Evolutionary conservation across 1,140 invertebrate genomes (phyloP), one percentile per base, ranked within the genome.

Genomic region (Varroa destructor): DNA sequence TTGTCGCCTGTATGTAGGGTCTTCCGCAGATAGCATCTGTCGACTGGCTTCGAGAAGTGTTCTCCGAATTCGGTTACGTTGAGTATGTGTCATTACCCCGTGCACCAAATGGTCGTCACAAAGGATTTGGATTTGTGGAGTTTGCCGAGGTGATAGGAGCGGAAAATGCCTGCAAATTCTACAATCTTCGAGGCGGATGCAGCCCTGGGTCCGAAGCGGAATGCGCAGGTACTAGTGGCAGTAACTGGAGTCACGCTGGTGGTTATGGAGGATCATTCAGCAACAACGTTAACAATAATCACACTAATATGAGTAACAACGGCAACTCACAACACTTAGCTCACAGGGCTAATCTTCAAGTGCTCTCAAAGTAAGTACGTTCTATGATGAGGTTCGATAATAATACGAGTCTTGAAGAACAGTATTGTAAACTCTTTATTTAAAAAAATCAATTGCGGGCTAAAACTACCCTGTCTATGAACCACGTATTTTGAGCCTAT

Each of bases 81-180:
- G 61, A 67, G 12, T 67, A 67, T 67, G 61, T 67, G 40, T 67
- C 61, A 12, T 37, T 67, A 67, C 61, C 61, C 40, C 61, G 61
- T 2, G 10, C 12, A 40, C 12, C n/a, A 1, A 67, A 40, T 25
- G 61, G 61, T 67, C 40, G 46, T 67, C 61, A 67, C 37, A 67
- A 67, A 67, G 61, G 61, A 2, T 67, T 67, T 37, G 61, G 40
- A 3, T 67, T 67, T 46, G 61, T 67, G 2, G 61, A 67, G 61
- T 67, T 67, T 46, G 10, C 61, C 3, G 61, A 67, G 37, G 46
- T 43, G 12, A 67, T 46, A 12, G 61, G 61, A 2, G 61, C 61
- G 12, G 61, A 67, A 37, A 67, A 67, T 37, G 61, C 61, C 12
- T 67, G 61, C 37, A 67, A 67, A 46, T 67, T 67, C 61, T 46